Base-by-base conservation (phyloP, 2,113 vertebrate species). In the Carlito syrichta region DNA sequence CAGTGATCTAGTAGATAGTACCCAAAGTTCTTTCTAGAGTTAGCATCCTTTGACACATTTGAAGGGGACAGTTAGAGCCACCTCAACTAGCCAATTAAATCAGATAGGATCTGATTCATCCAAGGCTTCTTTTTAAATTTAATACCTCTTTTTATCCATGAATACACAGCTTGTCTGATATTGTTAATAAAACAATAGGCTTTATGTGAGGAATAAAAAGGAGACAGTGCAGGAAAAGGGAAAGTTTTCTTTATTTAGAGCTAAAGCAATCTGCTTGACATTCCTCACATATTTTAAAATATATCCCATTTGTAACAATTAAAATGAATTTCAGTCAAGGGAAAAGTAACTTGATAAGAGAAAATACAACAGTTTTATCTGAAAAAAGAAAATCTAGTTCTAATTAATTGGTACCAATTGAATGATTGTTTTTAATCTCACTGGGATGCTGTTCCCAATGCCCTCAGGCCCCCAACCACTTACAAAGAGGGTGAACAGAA, bases 351-450 rank as follows among this genome's bases (percentile, higher is more conserved):
- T n/a, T 82, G 45, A 60, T 16, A 81, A 94, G 81, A 87, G 88
- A 94, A 71, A 91, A 91, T 84, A 92, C 92, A 92, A 79, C 16
- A n/a, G 82, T 94, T 95, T 91, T 30, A 6, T 89, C 92, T 97
- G 48, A 56, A 89, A 50, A 95, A 38, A 50, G 32, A 56, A 97
- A 87, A 96, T 73, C 20, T 40, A 62, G 13, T 87, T 94, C 30
- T 97, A 68, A 82, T 96, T 95, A 89, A 95, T 91, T 97, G 54
- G 50, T 54, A 76, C 50, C 56, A 90, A 38, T 6, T 87, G 82
- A 88, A 35, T n/a, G n/a, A n/a, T 71, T 95, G 89, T 19, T 30
- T n/a, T 73, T 87, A n/a, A 74, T 96, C 54, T 92, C 62, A 45
- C 6, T 14, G 5, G 35, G 19, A 25, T 63, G 84, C 8, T 66